Conservation (phyloP, 2,113 vertebrate genomes). For the Catharus bicknelli region DNA sequence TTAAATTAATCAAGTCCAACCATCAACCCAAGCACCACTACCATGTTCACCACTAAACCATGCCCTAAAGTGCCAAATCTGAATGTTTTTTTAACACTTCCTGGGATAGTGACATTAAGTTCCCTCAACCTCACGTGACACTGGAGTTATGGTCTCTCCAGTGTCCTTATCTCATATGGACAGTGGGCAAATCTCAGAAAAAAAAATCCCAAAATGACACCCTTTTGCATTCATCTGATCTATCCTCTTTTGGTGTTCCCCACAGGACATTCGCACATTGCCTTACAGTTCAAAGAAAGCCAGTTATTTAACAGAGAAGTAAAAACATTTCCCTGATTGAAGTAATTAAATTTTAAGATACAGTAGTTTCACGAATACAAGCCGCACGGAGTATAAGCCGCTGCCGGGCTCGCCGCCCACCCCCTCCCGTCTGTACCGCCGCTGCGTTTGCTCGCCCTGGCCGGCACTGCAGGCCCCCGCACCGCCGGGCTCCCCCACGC, state of each 20-base stretch:
- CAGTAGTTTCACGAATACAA: too few species aligned
- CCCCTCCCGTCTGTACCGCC: too few species aligned
- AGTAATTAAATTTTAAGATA: neutral
- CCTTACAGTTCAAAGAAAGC: neutral
- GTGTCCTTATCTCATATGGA: neutral
- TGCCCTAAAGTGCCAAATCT: neutral
- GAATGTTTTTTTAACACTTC: neutral
- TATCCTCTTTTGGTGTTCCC: neutral
- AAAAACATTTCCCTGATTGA: neutral
- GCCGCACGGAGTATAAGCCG: too few species aligned
- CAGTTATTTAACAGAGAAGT: neutral
- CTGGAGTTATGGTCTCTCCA: neutral
- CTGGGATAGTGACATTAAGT: neutral
- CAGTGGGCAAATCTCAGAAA: neutral
- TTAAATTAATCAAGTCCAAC: neutral
- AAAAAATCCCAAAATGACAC: neutral
- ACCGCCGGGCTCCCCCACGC: too few species aligned
- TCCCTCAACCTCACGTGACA: neutral
- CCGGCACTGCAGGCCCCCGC: too few species aligned
- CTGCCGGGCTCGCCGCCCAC: too few species aligned
- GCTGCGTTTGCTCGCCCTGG: too few species aligned
- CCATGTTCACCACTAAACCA: neutral
- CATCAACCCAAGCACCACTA: neutral
- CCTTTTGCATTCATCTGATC: neutral
- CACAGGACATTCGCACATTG: neutral